phyloP scores from a whole-genome alignment of 2,888 invertebrate species.

The Dryococelus australis region DNA sequence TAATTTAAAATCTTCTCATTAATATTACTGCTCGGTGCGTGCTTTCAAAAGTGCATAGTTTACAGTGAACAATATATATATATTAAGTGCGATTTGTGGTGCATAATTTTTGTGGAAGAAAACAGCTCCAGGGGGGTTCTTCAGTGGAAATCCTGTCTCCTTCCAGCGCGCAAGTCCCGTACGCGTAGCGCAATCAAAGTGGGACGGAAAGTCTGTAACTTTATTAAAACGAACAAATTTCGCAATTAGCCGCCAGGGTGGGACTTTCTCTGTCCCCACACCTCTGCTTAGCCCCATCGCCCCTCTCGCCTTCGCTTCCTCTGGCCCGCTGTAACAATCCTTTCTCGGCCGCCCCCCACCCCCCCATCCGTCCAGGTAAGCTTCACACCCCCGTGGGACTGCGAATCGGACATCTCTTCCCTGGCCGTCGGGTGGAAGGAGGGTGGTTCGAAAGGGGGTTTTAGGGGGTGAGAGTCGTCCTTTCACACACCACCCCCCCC shows the following conservation, averaged over 20 bases:
- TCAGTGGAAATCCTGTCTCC: background rate
- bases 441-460: background rate
- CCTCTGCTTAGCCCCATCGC: too few species aligned
- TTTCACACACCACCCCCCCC: background rate
- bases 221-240: constrained; percentile 30
- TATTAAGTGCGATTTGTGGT: too few species aligned
- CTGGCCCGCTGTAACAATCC: constrained; percentile 1
- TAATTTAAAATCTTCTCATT: too few species aligned
- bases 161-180: background rate
- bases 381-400: background rate
- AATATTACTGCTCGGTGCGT: too few species aligned
- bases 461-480: background rate
- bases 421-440: background rate
- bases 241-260: background rate
- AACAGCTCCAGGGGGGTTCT: too few species aligned
- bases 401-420: constrained; percentile 11
- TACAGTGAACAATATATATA: too few species aligned
- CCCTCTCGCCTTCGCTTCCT: background rate
- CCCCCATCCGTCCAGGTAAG: constrained; percentile 1
- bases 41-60: too few species aligned
- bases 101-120: background rate
- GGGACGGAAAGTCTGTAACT: background rate
- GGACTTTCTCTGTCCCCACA: constrained; percentile 4
- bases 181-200: background rate
- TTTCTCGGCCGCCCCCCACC: background rate